Conservation (phyloP, 1,140 invertebrate genomes). For the Battus philenor region DNA sequence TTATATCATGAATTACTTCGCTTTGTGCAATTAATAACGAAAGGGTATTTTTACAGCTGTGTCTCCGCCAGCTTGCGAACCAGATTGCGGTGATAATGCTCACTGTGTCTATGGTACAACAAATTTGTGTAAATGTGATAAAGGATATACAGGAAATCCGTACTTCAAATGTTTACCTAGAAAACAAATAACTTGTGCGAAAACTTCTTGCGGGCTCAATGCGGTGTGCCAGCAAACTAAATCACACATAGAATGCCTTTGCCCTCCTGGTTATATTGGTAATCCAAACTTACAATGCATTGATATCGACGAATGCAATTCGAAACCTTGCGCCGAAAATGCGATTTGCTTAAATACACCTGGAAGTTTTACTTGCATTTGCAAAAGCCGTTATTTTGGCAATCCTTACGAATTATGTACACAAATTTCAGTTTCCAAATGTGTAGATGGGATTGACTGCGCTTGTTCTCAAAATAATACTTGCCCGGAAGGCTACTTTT, state of each 20-base stretch:
- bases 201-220: constrained; percentile 84
- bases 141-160: constrained; percentile 90
- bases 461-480: constrained; percentile 81
- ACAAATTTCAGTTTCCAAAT: constrained; percentile 80
- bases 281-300: constrained; percentile 91
- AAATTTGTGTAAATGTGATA: constrained; percentile 89
- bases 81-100: constrained; percentile 87
- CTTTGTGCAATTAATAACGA: too few relatives aligned
- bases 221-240: constrained; percentile 86
- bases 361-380: constrained; percentile 91
- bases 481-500: constrained; percentile 86
- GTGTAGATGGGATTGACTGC: constrained; percentile 81
- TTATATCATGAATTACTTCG: too few relatives aligned
- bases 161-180: constrained; percentile 86
- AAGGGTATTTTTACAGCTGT: constrained; percentile 78
- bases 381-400: constrained; percentile 86
- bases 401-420: constrained; percentile 90
- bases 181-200: constrained; percentile 83
- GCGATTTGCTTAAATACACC: constrained; percentile 92
- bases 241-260: constrained; percentile 87
- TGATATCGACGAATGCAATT: constrained; percentile 90
- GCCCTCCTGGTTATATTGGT: constrained; percentile 87
- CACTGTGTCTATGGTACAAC: constrained; percentile 90
- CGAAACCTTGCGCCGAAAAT: constrained; percentile 88
- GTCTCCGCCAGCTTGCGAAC: constrained; percentile 85